Base-by-base conservation (phyloP, 1,140 invertebrate species). In the Maniola jurtina region DNA sequence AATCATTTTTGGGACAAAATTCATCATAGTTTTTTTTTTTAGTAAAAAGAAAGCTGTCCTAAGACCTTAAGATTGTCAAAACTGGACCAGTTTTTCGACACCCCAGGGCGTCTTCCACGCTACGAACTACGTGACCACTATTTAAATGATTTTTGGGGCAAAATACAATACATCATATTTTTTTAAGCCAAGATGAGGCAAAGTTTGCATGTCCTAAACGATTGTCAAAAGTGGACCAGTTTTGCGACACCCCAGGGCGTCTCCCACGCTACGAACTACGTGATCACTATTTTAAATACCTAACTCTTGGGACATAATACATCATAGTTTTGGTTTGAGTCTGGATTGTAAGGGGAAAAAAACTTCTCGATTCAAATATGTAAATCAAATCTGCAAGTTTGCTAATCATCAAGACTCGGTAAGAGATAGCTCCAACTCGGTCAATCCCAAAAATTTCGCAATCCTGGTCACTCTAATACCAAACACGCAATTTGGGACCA, bases 101-200 rank as follows among this genome's bases (percentile, higher is more conserved):
- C 68, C 68, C 55, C 58, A 38, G 56, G 68, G 68, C 62, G 14
- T 42, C 62, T 70, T 62, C 68, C 68, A 70, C 68, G 61, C 58
- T 15, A 5, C 7, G 6, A 50, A 14, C n/a, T 47, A 13, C 11
- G 33, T 55, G 52, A 34, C 52, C 33, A 55, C n/a, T n/a, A n/a
- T n/a, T n/a, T n/a, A n/a, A n/a, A n/a, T n/a, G n/a, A n/a, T n/a
- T n/a, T n/a, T n/a, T n/a, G n/a, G n/a, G n/a, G n/a, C n/a, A n/a
- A n/a, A n/a, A n/a, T n/a, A n/a, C n/a, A n/a, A n/a, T n/a, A n/a
- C n/a, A n/a, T n/a, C n/a, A n/a, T n/a, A n/a, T n/a, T n/a, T n/a
- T n/a, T n/a, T n/a, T n/a, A n/a, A n/a, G n/a, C 52, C 61, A 56
- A 16, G 14, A 33, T 15, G 33, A 61, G 58, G 52, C 16, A 15